Conservation (phyloP, 1,140 invertebrate genomes). For the Drosophila asahinai region DNA sequence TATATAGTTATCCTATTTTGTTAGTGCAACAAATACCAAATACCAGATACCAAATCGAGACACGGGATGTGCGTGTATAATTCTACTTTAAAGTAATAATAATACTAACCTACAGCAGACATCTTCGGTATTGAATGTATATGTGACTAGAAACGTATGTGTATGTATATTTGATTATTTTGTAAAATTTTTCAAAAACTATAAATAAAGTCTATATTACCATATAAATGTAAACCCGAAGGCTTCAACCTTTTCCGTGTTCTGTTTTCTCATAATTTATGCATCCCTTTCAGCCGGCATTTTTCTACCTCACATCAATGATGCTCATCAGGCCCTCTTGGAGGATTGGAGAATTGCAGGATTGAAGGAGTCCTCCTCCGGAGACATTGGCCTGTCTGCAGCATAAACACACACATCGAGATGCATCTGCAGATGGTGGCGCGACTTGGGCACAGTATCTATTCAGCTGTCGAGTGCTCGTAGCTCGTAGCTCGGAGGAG, state of each 20-base stretch:
- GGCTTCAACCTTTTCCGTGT: constrained; percentile 36
- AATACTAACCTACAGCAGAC: constrained; percentile 61
- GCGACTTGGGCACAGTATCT: constrained; percentile 18
- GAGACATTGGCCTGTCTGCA: constrained; percentile 27
- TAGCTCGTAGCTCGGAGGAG: neutral
- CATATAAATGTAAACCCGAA: constrained; percentile 74
- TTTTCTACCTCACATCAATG: constrained; percentile 33
- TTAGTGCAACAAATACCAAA: constrained; percentile 54
- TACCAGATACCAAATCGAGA: constrained; percentile 9
- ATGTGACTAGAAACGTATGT: constrained; percentile 83
- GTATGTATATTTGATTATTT: constrained; percentile 84
- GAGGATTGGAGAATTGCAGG: neutral
- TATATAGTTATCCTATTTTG: constrained; percentile 57
- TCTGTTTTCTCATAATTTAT: constrained; percentile 43
- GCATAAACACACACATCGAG: constrained; percentile 19
- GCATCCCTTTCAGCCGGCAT: constrained; percentile 16
- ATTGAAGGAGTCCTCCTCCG: neutral
- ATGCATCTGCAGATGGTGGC: constrained; percentile 22
- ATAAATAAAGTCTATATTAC: constrained; percentile 84
- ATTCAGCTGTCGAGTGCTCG: constrained; percentile 26
- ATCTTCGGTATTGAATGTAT: constrained; percentile 83
- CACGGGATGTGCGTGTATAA: constrained; percentile 44
- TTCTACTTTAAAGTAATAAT: constrained; percentile 60
- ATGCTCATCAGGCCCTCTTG: constrained; percentile 39
- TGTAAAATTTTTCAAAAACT: constrained; percentile 84